These are phyloP conservation scores for Andrena trimmerana DNA, from an alignment of 2,888 invertebrate genomes.

Conservation along the genomic window DNA sequence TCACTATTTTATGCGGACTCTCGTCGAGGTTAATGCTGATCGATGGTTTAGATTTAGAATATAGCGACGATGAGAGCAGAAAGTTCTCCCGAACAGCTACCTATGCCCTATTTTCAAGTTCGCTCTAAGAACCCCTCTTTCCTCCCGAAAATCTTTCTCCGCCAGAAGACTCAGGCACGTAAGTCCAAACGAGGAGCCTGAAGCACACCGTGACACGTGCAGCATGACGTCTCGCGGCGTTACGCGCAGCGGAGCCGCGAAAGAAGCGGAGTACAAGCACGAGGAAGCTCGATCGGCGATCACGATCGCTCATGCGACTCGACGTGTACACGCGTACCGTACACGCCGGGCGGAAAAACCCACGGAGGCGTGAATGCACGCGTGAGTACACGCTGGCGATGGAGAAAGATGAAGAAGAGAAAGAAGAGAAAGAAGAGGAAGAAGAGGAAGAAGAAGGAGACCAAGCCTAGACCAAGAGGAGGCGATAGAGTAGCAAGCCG, in stretches of 20 bases:
- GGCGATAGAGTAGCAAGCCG: slow-evolving; percentile 22
- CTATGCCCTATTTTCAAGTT: background rate
- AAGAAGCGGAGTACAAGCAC: slow-evolving; percentile 10
- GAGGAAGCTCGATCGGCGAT: slow-evolving; percentile 37
- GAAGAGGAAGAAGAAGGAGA: too few relatives aligned
- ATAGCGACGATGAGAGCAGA: background rate
- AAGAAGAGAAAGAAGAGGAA: background rate
- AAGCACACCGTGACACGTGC: background rate
- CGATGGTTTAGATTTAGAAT: background rate
- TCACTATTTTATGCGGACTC: background rate
- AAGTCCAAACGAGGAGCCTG: background rate
- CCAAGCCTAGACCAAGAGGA: background rate
- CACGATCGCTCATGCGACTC: slow-evolving; percentile 45
- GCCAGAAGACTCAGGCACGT: too few relatives aligned
- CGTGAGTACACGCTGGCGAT: slow-evolving; percentile 23
- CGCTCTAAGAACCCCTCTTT: background rate
- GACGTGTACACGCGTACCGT: slow-evolving; percentile 28
- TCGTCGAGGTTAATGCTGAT: slow-evolving; percentile 5
- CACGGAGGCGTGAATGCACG: slow-evolving; percentile 54
- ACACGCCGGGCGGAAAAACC: slow-evolving; percentile 13
- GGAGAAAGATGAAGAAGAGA: slow-evolving; percentile 1
- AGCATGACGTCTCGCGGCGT: background rate
- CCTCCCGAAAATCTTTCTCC: too few relatives aligned
- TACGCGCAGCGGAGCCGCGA: background rate
- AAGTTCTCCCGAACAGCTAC: background rate